Percentiles rank a stretch among this genome's conserved stretches.
Conservation (phyloP, 2,888 invertebrate genomes). For the Chaitophorus viminalis region DNA sequence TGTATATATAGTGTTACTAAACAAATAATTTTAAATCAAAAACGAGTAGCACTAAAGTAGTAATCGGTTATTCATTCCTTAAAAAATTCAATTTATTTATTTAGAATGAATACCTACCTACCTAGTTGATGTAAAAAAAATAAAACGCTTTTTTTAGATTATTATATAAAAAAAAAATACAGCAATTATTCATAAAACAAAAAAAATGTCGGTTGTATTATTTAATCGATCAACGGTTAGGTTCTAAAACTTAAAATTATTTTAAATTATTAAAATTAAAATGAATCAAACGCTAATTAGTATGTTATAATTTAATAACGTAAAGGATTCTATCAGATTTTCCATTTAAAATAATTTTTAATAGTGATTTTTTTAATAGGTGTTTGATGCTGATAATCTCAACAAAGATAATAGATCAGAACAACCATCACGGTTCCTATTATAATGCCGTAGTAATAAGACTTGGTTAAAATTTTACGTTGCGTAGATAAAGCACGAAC, state of each 20-base stretch:
- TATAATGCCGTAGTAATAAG: not conserved
- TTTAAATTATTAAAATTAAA: not conserved
- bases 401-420: constrained; percentile 49
- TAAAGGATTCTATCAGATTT: constrained; percentile 1
- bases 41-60: not conserved
- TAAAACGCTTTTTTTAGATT: too few relatives aligned
- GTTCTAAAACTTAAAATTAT: too few relatives aligned
- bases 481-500: constrained; percentile 52
- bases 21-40: constrained; percentile 33
- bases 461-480: constrained; percentile 43
- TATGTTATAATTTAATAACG: constrained; percentile 6
- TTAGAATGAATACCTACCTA: not conserved
- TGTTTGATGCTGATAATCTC: constrained; percentile 15
- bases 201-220: not conserved
- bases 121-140: not conserved
- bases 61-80: constrained; percentile 15
- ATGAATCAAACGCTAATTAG: not conserved
- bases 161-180: too few relatives aligned
- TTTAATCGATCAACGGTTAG: not conserved
- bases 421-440: constrained; percentile 48
- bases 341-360: not conserved
- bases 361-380: constrained; percentile 4
- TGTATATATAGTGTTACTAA: constrained; percentile 58
- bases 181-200: too few relatives aligned
- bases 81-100: not conserved